Evolutionary conservation across 2,113 vertebrate genomes (phyloP), one percentile per base, ranked within the genome.

Genomic region (Dromas ardeola): DNA sequence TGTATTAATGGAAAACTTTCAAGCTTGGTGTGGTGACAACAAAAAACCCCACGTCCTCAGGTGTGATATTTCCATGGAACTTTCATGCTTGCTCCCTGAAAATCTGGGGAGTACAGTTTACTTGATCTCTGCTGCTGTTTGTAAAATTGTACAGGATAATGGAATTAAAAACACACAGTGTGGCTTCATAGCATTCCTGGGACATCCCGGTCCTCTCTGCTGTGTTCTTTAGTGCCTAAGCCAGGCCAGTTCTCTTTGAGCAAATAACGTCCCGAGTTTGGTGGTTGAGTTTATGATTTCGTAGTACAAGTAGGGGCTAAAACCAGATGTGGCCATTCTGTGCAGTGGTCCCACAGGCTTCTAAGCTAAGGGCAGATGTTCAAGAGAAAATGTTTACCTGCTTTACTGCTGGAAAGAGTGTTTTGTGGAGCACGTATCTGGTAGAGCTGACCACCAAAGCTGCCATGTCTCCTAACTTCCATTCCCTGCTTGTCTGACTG

Each of bases 71-170:
- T 93, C n/a, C 14, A 34, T 94, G 93, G 69, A 87, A 61, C 93
- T 95, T 94, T 86, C 90, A 80, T 86, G 91, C 27, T 50, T 91
- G 95, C 61, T 96, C 95, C 80, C 92, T 74, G 65, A 82, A 84
- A 85, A 97, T 63, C 94, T 83, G 93, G 67, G 59, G 92, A 96
- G 78, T 87, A 74, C 88, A 79, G 90, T 96, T 97, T 81, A 85
- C 93, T 84, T 97, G 83, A 90, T 96, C 91, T 95, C 94, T 88
- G 91, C 72, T 91, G 86, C 91, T 96, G 67, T 91, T 97, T 83
- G 90, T 97, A 88, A 97, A 97, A 88, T 95, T 88, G 78, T 80
- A 94, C 94, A 45, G 70, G 81, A 85, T 82, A 97, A 96, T 77
- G 88, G 88, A 95, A 95, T 80, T 94, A 93, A 97, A 90, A 95